phyloP scores from a whole-genome alignment of 2,113 vertebrate species.

The Ondatra zibethicus region DNA sequence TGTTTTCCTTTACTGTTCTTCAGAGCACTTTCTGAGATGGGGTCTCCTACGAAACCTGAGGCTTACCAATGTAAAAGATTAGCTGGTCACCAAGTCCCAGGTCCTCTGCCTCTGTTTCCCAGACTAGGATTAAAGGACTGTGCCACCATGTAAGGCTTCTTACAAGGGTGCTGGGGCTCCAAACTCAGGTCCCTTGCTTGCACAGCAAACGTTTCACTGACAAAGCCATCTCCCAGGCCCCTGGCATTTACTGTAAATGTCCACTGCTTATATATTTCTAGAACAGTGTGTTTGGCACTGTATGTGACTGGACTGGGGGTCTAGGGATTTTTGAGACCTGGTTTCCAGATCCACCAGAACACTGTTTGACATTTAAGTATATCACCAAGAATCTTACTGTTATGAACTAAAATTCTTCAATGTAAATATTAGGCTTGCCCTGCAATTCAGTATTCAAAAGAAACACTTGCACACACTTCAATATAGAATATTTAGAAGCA shows the following conservation, averaged over 20 bases:
- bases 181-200: neutral
- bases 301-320: slow-evolving; percentile 25
- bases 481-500: slow-evolving; percentile 52
- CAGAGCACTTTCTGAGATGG: neutral
- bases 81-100: neutral
- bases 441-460: slow-evolving; percentile 54
- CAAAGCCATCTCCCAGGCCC: neutral
- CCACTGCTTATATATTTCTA: neutral
- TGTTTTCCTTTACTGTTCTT: neutral
- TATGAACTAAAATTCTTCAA: slow-evolving; percentile 11
- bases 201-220: neutral
- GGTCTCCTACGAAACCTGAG: neutral
- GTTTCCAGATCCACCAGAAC: neutral
- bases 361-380: slow-evolving; percentile 57
- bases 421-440: slow-evolving; percentile 40
- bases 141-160: neutral
- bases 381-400: slow-evolving; percentile 8
- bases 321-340: slow-evolving; percentile 43
- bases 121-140: neutral
- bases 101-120: neutral
- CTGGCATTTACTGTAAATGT: neutral
- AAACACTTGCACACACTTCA: slow-evolving; percentile 41
- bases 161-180: neutral
- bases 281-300: slow-evolving; percentile 24
- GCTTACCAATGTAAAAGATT: neutral